Base-by-base conservation (phyloP, 2,888 invertebrate species). In the Microdon myrmicae region DNA sequence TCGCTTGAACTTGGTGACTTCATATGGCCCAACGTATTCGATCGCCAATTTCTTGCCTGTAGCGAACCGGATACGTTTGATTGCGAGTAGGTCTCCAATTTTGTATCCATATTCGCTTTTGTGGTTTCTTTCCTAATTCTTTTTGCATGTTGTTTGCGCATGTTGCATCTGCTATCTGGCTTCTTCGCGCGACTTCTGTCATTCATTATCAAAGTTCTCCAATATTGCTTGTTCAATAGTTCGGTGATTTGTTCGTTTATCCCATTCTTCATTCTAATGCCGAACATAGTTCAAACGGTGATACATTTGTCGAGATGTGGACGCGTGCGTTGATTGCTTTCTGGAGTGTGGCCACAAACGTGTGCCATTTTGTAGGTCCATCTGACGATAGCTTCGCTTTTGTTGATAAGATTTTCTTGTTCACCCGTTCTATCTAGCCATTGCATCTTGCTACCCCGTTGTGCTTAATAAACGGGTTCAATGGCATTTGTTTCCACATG, bases 1-100 rank as follows among this genome's bases (percentile, higher is more conserved):
- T 4, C 45, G 26, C 12, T 68, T 68, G 1, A 67, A 28, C n/a
- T 67, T 67, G 0, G 16, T 47, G 5, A 68, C 31, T 28, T 64
- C 49, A 32, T 69, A 69, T 10, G 68, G 66, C 5, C 68, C 68
- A 8, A 59, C 20, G 29, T 34, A 69, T 12, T 39, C 26, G 14
- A 41, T 69, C 5, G 64, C 55, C 2, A 69, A 32, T 9, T 29
- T 29, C 2, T 16, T 28, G 20, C 26, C 26, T n/a, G 26, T 10
- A 1, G 10, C 26, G 26, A 26, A n/a, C 26, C 10, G 26, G 9
- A 10, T 26, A 26, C 26, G 26, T 8, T 26, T 26, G 9, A 26
- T 26, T 26, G 26, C 26, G 10, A 26, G 9, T 26, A n/a, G 26
- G 10, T 1, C 58, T 3, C 44, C 48, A 1, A 55, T 2, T 12